These are phyloP conservation scores for Caenorhabditis doughertyi DNA, from an alignment of 2,888 invertebrate species.

Conservation along the genomic window DNA sequence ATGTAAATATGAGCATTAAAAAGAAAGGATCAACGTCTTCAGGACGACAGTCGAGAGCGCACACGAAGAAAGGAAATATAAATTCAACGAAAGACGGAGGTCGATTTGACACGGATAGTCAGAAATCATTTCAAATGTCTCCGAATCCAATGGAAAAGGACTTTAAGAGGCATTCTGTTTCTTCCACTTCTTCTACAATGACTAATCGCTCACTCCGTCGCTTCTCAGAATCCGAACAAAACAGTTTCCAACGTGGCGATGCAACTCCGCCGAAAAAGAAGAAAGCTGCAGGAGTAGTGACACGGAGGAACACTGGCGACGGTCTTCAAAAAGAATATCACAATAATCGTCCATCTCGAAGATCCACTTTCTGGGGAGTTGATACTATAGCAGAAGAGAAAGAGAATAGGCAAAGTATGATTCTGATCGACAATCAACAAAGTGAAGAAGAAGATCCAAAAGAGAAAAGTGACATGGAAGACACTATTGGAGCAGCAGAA, in stretches of 20 bases:
- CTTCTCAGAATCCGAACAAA: slow-evolving; percentile 52
- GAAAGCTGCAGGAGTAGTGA: slow-evolving; percentile 10
- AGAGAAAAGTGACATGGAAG: slow-evolving; percentile 19
- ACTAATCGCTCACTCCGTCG: slow-evolving; percentile 42
- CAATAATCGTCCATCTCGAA: slow-evolving; percentile 10
- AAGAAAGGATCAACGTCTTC: slow-evolving; percentile 58
- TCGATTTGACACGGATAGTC: slow-evolving; percentile 30
- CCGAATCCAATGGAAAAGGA: slow-evolving; percentile 29
- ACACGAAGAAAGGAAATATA: slow-evolving; percentile 52
- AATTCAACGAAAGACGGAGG: slow-evolving; percentile 23
- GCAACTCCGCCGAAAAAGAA: slow-evolving; percentile 41
- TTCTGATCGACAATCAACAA: not conserved
- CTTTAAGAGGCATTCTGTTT: not conserved
- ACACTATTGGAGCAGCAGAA: not conserved
- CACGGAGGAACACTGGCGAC: slow-evolving; percentile 45
- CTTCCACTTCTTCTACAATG: slow-evolving; percentile 34
- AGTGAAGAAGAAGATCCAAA: slow-evolving; percentile 23
- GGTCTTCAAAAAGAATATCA: slow-evolving; percentile 5
- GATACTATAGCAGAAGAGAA: slow-evolving; percentile 53
- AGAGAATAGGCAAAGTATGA: slow-evolving; percentile 29
- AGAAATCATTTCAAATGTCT: slow-evolving; percentile 48
- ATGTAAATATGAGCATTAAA: slow-evolving; percentile 14
- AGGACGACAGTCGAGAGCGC: slow-evolving; percentile 41
- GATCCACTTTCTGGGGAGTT: slow-evolving; percentile 59
- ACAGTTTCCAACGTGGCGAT: slow-evolving; percentile 32